Evolutionary conservation across 1,140 invertebrate species (phyloP), one percentile per base, ranked within the genome.

Genomic region (Drosophila obscura): DNA sequence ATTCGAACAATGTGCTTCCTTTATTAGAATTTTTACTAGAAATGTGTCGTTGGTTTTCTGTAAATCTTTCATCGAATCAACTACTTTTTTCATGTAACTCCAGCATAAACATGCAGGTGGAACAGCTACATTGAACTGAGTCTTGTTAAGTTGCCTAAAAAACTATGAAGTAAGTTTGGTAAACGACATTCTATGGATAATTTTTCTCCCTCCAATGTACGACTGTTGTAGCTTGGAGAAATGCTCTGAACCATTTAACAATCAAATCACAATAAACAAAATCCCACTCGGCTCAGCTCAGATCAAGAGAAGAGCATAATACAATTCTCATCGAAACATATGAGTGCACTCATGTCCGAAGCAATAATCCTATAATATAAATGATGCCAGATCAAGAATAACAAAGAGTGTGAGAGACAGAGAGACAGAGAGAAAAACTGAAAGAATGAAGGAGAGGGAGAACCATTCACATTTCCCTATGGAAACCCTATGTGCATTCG

Each of bases 341-440:
- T 58, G 39, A 62, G 56, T 41, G 66, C 45, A 77, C 67, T 60
- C 52, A 66, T 68, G 28, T 51, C 49, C 46, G 49, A 68, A 65
- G 73, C 73, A 44, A 64, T 80, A 84, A 85, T 84, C 77, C 73
- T 50, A 49, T 57, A 73, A 85, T 73, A 85, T 85, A 65, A 77
- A 84, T 85, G 81, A 80, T 77, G 56, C 35, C 73, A 60, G 60
- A 68, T 60, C 49, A 53, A 39, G 43, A n/a, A 77, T 48, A 63
- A 28, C 31, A 22, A 31, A 19, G 16, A 48, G 39, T 35, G n/a
- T 9, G 8, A 13, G 13, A 28, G 8, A 50, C 50, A 67, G n/a
- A 35, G n/a, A 13, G 9, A 58, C 46, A 76, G 69, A 72, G 31
- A 26, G 72, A 55, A 57, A 24, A 0, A 19, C 19, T 19, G 19